phyloP scores from a whole-genome alignment of 1,140 invertebrate genomes.

The Goniozus legneri region DNA sequence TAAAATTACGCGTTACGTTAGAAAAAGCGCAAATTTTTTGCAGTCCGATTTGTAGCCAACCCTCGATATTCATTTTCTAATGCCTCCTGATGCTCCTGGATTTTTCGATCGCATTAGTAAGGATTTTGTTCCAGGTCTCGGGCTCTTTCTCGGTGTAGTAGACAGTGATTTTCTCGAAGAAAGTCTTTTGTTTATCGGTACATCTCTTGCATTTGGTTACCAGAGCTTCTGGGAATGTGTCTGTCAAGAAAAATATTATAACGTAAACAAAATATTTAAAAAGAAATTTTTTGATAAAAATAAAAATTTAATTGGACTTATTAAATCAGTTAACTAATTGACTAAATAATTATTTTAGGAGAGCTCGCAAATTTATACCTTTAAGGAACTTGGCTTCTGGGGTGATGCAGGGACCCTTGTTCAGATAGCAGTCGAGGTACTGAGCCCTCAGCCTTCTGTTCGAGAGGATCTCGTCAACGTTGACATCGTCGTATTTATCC shows the following conservation, averaged over 20 bases:
- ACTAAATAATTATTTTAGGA: neutral
- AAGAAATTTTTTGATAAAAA: neutral
- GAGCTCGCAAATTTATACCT: slow-evolving; percentile 21
- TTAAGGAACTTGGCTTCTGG: slow-evolving; percentile 32
- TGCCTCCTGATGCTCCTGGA: slow-evolving; percentile 2
- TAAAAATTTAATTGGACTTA: neutral
- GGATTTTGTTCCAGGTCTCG: slow-evolving; percentile 10
- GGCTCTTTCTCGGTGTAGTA: slow-evolving; percentile 19
- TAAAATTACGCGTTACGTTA: too few species aligned
- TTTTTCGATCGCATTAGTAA: slow-evolving; percentile 9
- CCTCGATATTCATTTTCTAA: too few species aligned
- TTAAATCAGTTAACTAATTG: too few species aligned
- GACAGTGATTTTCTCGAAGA: slow-evolving; percentile 7
- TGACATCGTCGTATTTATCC: slow-evolving; percentile 44
- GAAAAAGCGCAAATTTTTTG: too few species aligned
- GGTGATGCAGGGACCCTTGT: slow-evolving; percentile 33
- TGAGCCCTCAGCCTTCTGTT: slow-evolving; percentile 22
- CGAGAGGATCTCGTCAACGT: slow-evolving; percentile 19
- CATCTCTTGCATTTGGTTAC: slow-evolving; percentile 23
- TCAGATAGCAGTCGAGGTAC: slow-evolving; percentile 43
- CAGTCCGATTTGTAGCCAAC: too few species aligned
- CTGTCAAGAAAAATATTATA: slow-evolving; percentile 10
- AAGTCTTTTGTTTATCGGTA: slow-evolving; percentile 17
- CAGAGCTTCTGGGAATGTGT: slow-evolving; percentile 13
- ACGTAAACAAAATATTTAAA: neutral